Evolutionary conservation across 2,113 vertebrate species (phyloP).

Genomic region (Collichthys lucidus): DNA sequence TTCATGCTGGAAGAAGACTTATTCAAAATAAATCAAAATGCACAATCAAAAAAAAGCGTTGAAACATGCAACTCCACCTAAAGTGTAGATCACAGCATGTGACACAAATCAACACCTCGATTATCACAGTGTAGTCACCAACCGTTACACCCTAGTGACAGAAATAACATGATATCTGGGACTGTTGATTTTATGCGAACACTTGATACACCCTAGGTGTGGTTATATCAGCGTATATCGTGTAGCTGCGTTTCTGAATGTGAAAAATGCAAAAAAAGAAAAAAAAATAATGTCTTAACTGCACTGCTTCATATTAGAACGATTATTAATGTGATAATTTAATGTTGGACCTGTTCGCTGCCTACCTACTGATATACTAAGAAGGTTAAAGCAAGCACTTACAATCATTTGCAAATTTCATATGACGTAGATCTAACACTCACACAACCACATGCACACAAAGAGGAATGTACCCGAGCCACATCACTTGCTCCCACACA

Average conservation of each 20-base stretch:
- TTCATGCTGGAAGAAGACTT: no score
- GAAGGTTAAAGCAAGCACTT: conserved; percentile 11
- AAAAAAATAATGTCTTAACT: neutral
- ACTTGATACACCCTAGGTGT: neutral
- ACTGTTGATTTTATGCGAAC: neutral
- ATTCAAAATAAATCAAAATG: neutral
- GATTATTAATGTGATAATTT: neutral
- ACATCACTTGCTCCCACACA: conserved; percentile 36
- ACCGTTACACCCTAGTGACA: neutral
- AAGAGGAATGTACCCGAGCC: conserved; percentile 23
- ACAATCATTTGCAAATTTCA: conserved; percentile 27
- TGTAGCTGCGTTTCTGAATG: neutral
- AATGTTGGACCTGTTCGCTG: neutral
- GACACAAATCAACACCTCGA: neutral
- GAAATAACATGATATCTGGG: neutral
- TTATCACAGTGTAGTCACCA: neutral
- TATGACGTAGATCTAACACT: conserved; percentile 13
- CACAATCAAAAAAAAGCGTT: neutral
- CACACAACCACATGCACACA: neutral
- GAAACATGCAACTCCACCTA: neutral
- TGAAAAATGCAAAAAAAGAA: neutral
- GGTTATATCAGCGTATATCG: neutral
- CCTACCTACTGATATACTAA: neutral
- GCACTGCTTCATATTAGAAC: neutral
- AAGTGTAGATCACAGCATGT: neutral